These are phyloP conservation scores for Anhinga rufa DNA, from an alignment of 2,113 vertebrate species.

Conservation along the genomic window DNA sequence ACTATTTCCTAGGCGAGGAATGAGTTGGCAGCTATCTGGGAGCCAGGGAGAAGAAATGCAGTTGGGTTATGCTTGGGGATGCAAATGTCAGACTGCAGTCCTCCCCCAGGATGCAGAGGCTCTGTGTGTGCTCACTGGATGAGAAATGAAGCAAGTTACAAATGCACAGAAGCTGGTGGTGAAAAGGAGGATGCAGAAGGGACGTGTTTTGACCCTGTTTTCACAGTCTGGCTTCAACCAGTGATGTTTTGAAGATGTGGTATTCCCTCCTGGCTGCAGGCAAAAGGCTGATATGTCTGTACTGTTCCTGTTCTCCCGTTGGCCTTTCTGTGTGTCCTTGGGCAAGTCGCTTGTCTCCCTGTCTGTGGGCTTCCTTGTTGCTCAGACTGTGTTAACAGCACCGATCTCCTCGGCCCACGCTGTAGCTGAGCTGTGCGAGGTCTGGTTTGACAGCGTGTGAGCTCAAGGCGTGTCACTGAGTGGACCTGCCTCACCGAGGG, in stretches of 20 bases:
- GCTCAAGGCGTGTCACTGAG: not conserved
- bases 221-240: not conserved
- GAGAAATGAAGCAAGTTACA: not conserved
- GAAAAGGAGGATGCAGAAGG: not conserved
- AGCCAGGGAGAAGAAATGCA: not conserved
- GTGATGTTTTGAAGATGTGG: not conserved
- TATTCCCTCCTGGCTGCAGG: not conserved
- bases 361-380: not conserved
- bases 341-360: not conserved
- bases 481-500: not conserved
- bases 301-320: not conserved
- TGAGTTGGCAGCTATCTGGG: not conserved
- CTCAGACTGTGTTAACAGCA: not conserved
- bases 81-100: not conserved
- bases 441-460: not conserved
- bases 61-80: not conserved
- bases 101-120: not conserved
- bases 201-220: not conserved
- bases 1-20: not conserved
- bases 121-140: not conserved
- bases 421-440: not conserved
- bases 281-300: not conserved
- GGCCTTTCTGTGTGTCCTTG: not conserved
- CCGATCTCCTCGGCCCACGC: accelerated
- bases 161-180: not conserved